Percentiles rank a stretch among this genome's conserved stretches.
phyloP scores from a whole-genome alignment of 2,797 vertebrate species.

The Hyperoplus lanceolatus region DNA sequence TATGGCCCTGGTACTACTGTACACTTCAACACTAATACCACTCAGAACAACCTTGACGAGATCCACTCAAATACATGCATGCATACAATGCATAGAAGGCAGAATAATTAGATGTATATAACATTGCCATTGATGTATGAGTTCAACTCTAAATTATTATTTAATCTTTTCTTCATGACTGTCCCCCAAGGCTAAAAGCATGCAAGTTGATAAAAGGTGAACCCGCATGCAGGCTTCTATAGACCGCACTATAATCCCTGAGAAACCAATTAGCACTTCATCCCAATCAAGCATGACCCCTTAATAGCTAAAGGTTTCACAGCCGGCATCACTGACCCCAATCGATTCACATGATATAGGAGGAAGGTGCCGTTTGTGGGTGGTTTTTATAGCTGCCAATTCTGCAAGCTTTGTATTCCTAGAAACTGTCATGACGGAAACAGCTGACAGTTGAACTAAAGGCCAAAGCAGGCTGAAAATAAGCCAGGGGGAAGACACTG shows the following conservation, averaged over 20 bases:
- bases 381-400: conserved; percentile 21
- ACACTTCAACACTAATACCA: neutral
- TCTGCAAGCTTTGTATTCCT: conserved; percentile 36
- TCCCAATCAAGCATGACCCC: conserved; percentile 65
- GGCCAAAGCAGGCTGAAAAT: too few relatives aligned
- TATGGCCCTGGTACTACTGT: neutral
- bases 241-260: conserved; percentile 58
- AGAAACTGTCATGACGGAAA: conserved; percentile 18
- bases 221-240: conserved; percentile 42
- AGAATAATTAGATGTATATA: too few relatives aligned
- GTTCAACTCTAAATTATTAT: neutral
- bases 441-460: conserved; percentile 39
- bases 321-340: conserved; percentile 26
- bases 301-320: conserved; percentile 38
- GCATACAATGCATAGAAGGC: neutral
- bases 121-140: neutral
- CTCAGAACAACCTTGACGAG: neutral
- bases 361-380: conserved; percentile 11
- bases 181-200: conserved; percentile 35
- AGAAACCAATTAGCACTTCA: conserved; percentile 74
- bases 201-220: conserved; percentile 36
- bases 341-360: conserved; percentile 40
- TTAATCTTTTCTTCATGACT: neutral
- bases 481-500: neutral
- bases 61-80: neutral